Evolutionary conservation across 1,140 invertebrate species (phyloP), one percentile per base, ranked within the genome.

Genomic region (Drosophila sechellia): DNA sequence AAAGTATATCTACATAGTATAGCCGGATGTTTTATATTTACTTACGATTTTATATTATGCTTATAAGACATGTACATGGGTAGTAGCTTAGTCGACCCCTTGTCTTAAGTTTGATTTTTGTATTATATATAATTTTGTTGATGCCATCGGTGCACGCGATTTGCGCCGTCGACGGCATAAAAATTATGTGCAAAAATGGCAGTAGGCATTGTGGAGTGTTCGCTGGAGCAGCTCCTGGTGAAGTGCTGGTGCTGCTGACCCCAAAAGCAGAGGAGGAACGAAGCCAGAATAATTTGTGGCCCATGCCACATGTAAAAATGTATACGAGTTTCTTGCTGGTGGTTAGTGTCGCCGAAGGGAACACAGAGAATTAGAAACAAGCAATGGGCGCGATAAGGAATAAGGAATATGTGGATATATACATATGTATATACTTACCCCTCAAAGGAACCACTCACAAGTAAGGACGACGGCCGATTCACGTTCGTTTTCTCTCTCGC

Each of bases 301-400:
- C 58, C 55, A 27, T 34, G 60, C 48, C 31, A 25, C 49, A 46
- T 59, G 37, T 63, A 59, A 77, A 79, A 69, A 91, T 91, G 89
- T 91, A 85, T 52, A 85, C 90, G 43, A 91, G 89, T 56, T 91
- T 91, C 81, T 70, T 91, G 75, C 68, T 91, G 79, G 89, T 91
- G 79, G 89, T 91, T 91, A 90, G 81, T 90, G 89, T 87, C 71
- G 72, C 69, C 72, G 59, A 74, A 55, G 4, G 11, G 8, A 27
- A 48, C 73, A 10, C 22, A 34, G 45, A 20, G 39, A 54, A 61
- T 64, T 40, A 37, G 20, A 46, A 61, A 57, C 56, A 56, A 56
- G 43, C 37, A 40, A 70, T 39, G 22, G 27, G 35, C 20, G 20
- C 64, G 48, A 57, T 60, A 84, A 74, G 72, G 37, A 69, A 57